Conservation (phyloP, 2,797 vertebrate genomes). For the Diglossa cyanea region DNA sequence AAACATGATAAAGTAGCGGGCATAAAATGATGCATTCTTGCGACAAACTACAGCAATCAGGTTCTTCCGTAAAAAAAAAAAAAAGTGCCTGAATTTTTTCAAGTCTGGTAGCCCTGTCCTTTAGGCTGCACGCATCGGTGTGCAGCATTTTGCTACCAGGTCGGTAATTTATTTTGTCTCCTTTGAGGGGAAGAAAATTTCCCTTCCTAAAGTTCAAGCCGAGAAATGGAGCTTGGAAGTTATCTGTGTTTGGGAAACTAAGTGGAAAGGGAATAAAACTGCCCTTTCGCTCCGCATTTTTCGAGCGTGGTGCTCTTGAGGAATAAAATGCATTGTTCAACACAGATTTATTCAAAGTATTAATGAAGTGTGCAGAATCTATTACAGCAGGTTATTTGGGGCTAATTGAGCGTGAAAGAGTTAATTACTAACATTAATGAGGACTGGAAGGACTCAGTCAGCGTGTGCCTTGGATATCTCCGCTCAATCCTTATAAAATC, state of each 20-base stretch:
- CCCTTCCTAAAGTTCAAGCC: neutral
- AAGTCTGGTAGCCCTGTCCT: neutral
- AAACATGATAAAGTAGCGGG: constrained; percentile 49
- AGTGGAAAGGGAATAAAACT: constrained; percentile 6
- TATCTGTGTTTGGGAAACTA: constrained; percentile 4
- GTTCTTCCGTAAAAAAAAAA: constrained; percentile 27
- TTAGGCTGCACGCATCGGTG: neutral
- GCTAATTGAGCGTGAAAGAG: constrained; percentile 75
- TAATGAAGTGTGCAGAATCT: constrained; percentile 73
- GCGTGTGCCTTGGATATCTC: constrained; percentile 42
- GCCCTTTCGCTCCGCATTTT: neutral
- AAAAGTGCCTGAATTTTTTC: neutral
- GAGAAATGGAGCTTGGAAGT: neutral
- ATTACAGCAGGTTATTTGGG: constrained; percentile 68
- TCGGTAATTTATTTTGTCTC: neutral
- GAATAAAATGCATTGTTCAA: neutral
- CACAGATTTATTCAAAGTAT: constrained; percentile 34
- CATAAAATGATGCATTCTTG: constrained; percentile 29
- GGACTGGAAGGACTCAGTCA: constrained; percentile 49
- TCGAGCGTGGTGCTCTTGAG: neutral
- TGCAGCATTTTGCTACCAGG: neutral
- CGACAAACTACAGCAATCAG: neutral
- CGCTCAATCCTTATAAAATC: constrained; percentile 60
- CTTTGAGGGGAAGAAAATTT: neutral
- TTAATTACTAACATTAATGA: constrained; percentile 76